Evolutionary conservation across 2,113 vertebrate species (phyloP).

Genomic region (Isurus oxyrinchus): DNA sequence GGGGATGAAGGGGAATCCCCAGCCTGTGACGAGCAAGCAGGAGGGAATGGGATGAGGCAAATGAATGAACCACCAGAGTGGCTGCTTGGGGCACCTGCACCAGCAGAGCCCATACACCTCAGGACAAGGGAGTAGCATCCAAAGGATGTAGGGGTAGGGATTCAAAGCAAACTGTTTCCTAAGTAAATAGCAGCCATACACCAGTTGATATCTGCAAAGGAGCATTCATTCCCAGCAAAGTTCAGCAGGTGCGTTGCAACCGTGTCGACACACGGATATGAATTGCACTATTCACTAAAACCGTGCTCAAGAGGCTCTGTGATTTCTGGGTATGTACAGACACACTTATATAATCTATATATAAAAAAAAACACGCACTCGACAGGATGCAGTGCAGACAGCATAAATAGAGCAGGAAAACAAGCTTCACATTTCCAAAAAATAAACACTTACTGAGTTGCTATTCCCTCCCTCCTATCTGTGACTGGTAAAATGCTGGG

Average conservation of each 20-base stretch:
- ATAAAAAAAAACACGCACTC: conserved; percentile 26
- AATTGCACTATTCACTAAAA: conserved; percentile 21
- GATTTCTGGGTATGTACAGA: conserved; percentile 11
- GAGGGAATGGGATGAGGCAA: not conserved
- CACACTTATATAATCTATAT: conserved; percentile 30
- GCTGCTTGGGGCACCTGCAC: not conserved
- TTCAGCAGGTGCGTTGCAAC: not conserved
- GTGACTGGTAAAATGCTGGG: conserved; percentile 26
- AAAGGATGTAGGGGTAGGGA: not conserved
- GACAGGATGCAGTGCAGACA: conserved; percentile 24
- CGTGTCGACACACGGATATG: not conserved
- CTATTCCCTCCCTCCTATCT: not conserved
- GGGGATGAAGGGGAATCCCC: not conserved
- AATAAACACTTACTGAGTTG: conserved; percentile 10
- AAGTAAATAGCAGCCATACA: not conserved
- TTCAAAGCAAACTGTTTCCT: not conserved
- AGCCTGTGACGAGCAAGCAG: not conserved
- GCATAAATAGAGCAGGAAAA: conserved; percentile 25
- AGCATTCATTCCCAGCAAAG: not conserved
- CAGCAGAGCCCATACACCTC: not conserved
- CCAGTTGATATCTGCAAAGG: not conserved
- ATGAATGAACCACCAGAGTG: not conserved
- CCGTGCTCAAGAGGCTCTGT: not conserved
- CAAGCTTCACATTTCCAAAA: conserved; percentile 32
- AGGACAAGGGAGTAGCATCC: not conserved